These are phyloP conservation scores for Dinocampus coccinellae DNA, from an alignment of 2,888 invertebrate species.

Conservation along the genomic window DNA sequence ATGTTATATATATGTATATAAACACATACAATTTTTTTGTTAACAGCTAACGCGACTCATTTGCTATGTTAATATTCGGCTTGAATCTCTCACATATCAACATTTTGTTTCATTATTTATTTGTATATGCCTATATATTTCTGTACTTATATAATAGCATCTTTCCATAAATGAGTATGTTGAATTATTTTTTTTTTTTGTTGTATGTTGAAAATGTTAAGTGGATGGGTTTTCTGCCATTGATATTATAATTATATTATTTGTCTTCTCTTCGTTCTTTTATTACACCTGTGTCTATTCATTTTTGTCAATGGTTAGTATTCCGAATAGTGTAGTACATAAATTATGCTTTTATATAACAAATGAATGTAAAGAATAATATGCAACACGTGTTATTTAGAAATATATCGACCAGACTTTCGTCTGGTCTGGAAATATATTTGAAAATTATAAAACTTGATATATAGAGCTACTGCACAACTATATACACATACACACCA, in stretches of 20 bases:
- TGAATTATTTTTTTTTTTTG: not conserved
- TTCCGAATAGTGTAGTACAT: not conserved
- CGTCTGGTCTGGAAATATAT: too few species aligned
- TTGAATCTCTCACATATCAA: slow-evolving; percentile 4
- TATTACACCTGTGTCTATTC: not conserved
- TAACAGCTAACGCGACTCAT: not conserved
- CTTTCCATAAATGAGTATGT: not conserved
- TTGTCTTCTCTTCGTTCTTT: too few species aligned
- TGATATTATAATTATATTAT: not conserved
- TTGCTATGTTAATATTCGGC: not conserved
- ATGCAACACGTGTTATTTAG: slow-evolving; percentile 25
- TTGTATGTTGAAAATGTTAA: not conserved
- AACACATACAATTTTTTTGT: too few species aligned
- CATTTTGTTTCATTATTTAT: slow-evolving; percentile 16
- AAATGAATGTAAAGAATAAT: slow-evolving; percentile 14
- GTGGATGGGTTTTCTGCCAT: not conserved
- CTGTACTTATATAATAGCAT: not conserved
- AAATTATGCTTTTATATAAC: not conserved
- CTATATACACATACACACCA: not conserved
- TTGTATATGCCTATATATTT: slow-evolving; percentile 6
- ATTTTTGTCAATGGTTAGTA: slow-evolving; percentile 6
- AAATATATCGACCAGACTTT: slow-evolving; percentile 18
- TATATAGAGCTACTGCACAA: slow-evolving; percentile 2
- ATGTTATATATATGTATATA: too few species aligned
- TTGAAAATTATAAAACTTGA: not conserved